A percentile compares a stretch with the other conserved stretches of the same genome.
These are phyloP conservation scores for Tanytarsus gracilentus DNA, from an alignment of 2,888 invertebrate genomes.

Conservation along the genomic window DNA sequence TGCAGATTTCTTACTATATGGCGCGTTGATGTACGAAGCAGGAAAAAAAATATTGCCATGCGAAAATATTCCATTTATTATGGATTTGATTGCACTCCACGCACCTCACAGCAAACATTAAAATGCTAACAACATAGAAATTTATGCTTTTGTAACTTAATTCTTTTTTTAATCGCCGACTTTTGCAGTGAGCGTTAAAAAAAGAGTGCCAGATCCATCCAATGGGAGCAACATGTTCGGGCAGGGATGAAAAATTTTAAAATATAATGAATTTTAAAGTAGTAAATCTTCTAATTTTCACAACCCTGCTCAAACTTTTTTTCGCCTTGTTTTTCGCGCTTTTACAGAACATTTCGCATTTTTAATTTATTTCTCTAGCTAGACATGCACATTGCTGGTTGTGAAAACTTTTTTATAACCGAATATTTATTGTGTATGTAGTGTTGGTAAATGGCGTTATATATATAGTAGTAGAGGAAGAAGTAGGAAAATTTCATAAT, in stretches of 20 bases:
- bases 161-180: neutral
- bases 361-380: neutral
- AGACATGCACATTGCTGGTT: neutral
- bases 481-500: conserved; percentile 6
- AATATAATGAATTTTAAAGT: no score
- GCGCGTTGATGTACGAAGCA: neutral
- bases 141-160: conserved; percentile 10
- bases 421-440: no score
- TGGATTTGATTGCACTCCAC: neutral
- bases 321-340: neutral
- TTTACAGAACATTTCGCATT: neutral
- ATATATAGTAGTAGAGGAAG: no score
- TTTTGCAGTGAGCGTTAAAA: no score
- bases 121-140: conserved; percentile 10
- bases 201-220: conserved; percentile 1
- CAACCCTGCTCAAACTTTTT: no score
- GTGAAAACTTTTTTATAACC: neutral
- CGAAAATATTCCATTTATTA: conserved; percentile 3
- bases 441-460: no score
- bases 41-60: neutral
- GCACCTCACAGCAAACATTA: neutral
- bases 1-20: neutral
- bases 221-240: no score
- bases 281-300: neutral
- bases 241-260: no score